Evolutionary conservation across 1,140 invertebrate species (phyloP), one percentile per base, ranked within the genome.

Genomic region (Listronotus oregonensis): DNA sequence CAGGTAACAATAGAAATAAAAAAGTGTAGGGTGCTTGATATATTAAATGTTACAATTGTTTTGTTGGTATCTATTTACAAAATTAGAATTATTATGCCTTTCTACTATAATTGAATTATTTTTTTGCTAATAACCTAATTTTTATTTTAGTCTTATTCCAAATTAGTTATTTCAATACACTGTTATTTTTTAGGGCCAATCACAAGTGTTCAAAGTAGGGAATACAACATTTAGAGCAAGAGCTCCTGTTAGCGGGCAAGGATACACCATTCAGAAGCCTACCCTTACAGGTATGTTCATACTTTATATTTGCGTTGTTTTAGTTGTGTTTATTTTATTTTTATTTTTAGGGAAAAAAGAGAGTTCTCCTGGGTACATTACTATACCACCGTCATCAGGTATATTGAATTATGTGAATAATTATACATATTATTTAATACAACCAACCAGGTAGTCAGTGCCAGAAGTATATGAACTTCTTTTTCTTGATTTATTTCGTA

Each of bases 181-280:
- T 12, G 8, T 37, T 37, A 37, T 8, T 37, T 37, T 37, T 37
- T 37, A 37, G 34, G 8, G 8, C 7, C 15, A 6, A 40, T 31
- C 40, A 10, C 42, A 34, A 40, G 21, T 56, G 12, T 64, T 56
- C 32, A 57, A 46, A 17, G 63, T 65, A 9, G 63, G 63, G 3
- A 58, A 58, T 39, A 65, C 63, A 2, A 58, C 55, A 21, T 65
- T 65, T 27, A 56, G 62, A 34, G 10, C 51, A 15, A 55, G 37
- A 34, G 10, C 43, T 3, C 32, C 43, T 0, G 32, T 9, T 11
- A 43, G 7, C 39, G 12, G 34, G 11, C 34, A 34, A 10, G 44
- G 47, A 37, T 51, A 52, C 17, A 42, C 49, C 1, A 14, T 52
- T 8, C 44, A 39, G 9, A n/a, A 21, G 17, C 43, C 46, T 39